phyloP scores from a whole-genome alignment of 2,113 vertebrate genomes.

The Plotosus lineatus region DNA sequence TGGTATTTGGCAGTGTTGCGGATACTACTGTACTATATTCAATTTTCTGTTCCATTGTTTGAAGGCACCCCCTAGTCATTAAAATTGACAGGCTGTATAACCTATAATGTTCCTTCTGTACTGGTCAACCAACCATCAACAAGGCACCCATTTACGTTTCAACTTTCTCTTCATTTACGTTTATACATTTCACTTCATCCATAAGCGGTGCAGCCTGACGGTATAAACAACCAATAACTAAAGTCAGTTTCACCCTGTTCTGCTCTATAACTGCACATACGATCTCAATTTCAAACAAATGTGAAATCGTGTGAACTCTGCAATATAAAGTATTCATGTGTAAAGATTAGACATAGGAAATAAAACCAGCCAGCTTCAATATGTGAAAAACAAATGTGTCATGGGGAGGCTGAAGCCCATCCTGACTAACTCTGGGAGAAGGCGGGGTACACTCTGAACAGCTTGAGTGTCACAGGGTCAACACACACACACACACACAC shows the following conservation, averaged over 20 bases:
- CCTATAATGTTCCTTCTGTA: neutral
- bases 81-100: constrained; percentile 17
- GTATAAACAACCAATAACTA: neutral
- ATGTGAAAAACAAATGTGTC: neutral
- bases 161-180: neutral
- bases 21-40: too few relatives aligned
- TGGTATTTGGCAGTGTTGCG: neutral
- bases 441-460: too few relatives aligned
- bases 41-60: neutral
- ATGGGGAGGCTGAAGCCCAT: too few relatives aligned
- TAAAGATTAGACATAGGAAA: neutral
- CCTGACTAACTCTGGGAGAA: too few relatives aligned
- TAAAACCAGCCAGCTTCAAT: neutral
- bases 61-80: constrained; percentile 21
- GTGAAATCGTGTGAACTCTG: too few relatives aligned
- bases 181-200: neutral
- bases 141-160: neutral
- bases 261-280: neutral
- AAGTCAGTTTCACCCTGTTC: neutral
- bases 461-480: too few relatives aligned
- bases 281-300: neutral
- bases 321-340: neutral
- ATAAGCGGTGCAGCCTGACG: neutral
- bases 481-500: too few relatives aligned
- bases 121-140: neutral